These are phyloP conservation scores for Cylloceria caligata DNA, from an alignment of 2,888 invertebrate species.

Conservation along the genomic window DNA sequence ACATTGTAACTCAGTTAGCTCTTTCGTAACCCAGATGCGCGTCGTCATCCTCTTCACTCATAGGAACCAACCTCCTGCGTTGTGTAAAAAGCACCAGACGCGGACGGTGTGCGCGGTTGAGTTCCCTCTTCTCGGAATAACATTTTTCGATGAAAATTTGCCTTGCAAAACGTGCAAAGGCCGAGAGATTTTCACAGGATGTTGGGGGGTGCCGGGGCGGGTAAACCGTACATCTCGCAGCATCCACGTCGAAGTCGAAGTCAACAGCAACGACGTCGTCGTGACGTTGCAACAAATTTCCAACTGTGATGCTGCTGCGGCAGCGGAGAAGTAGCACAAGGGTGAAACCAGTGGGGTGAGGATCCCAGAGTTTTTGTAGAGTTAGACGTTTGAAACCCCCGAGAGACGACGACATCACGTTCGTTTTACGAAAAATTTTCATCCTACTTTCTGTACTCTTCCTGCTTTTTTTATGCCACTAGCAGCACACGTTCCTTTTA, in stretches of 20 bases:
- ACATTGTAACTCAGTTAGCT: conserved; percentile 4
- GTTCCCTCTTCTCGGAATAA: conserved; percentile 62
- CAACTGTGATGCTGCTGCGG: conserved; percentile 55
- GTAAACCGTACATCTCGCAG: conserved; percentile 16
- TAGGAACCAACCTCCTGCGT: background rate
- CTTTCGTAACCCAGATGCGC: conserved; percentile 33
- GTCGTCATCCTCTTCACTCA: conserved; percentile 22
- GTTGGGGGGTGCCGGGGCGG: background rate
- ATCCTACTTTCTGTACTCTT: conserved; percentile 12
- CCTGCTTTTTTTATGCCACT: background rate
- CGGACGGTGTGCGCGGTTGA: conserved; percentile 29
- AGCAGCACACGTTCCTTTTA: conserved; percentile 2
- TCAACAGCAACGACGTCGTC: too few species aligned
- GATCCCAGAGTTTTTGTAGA: conserved; percentile 38
- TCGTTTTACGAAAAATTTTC: conserved; percentile 52
- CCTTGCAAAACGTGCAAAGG: conserved; percentile 58
- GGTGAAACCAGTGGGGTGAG: conserved; percentile 12
- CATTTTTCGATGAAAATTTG: conserved; percentile 66
- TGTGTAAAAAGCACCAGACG: conserved; percentile 32
- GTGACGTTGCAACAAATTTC: conserved; percentile 65
- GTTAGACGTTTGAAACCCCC: background rate
- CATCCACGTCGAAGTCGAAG: conserved; percentile 41
- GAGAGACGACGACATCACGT: conserved; percentile 28
- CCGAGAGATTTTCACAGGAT: background rate
- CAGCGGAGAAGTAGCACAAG: too few species aligned